phyloP scores from a whole-genome alignment of 2,113 vertebrate genomes.

The Lontra canadensis region DNA sequence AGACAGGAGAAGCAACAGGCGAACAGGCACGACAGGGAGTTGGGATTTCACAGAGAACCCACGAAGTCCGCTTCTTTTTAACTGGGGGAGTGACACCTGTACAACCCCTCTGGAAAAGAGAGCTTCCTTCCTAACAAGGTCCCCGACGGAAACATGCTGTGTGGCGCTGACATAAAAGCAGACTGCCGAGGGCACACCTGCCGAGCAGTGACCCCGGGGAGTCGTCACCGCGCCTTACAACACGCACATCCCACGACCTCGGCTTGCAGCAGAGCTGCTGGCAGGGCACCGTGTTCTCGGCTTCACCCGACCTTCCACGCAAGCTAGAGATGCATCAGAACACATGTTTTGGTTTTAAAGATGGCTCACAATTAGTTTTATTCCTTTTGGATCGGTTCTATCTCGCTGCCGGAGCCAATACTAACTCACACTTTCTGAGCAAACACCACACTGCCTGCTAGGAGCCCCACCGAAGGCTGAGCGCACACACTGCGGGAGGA shows the following conservation, averaged over 20 bases:
- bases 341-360: background rate
- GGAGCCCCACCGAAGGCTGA: background rate
- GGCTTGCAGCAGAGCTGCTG: fast-evolving
- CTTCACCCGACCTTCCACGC: fast-evolving
- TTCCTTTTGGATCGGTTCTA: background rate
- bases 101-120: background rate
- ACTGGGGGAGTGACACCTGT: fast-evolving
- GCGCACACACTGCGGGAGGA: fast-evolving
- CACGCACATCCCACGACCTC: fast-evolving
- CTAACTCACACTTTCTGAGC: background rate
- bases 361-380: too few relatives aligned
- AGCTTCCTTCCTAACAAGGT: background rate
- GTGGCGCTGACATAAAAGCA: too few relatives aligned
- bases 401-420: too few relatives aligned
- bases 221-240: fast-evolving
- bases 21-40: fast-evolving
- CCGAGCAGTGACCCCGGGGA: fast-evolving
- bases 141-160: fast-evolving
- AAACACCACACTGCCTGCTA: fast-evolving
- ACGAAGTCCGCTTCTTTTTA: background rate
- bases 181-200: background rate
- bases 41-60: background rate
- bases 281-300: fast-evolving
- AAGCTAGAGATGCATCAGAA: fast-evolving
- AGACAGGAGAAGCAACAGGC: background rate